These are phyloP conservation scores for Hydropsyche betteni DNA, from an alignment of 2,888 invertebrate species.

Conservation along the genomic window DNA sequence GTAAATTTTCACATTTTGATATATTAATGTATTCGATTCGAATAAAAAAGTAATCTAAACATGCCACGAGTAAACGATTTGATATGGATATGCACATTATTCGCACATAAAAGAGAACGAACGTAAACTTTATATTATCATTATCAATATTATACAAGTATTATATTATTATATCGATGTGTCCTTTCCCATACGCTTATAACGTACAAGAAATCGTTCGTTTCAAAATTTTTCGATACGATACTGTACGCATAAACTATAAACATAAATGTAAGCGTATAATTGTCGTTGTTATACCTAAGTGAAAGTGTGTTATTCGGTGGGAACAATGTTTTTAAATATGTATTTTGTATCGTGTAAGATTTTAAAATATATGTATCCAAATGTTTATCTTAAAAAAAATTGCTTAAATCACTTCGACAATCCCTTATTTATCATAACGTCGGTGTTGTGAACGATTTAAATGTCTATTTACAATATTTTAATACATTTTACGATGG, in stretches of 20 bases:
- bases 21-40: neutral
- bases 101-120: slow-evolving; percentile 7
- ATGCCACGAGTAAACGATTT: too few species aligned
- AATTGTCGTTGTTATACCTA: slow-evolving; percentile 39
- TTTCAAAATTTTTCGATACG: neutral
- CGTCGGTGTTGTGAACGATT: slow-evolving; percentile 40
- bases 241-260: neutral
- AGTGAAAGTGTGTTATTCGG: slow-evolving; percentile 41
- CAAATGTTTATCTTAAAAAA: slow-evolving; percentile 10
- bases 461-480: slow-evolving; percentile 20
- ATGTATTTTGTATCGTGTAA: slow-evolving; percentile 15
- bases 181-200: slow-evolving; percentile 29
- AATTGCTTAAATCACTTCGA: slow-evolving; percentile 23
- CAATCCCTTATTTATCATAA: slow-evolving; percentile 35
- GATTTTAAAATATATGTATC: slow-evolving; percentile 25
- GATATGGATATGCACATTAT: neutral
- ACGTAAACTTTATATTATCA: neutral
- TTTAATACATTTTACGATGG: slow-evolving; percentile 33
- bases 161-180: slow-evolving; percentile 8
- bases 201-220: slow-evolving; percentile 12
- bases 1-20: too few species aligned
- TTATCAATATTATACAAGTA: neutral
- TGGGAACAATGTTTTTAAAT: slow-evolving; percentile 35
- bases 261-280: slow-evolving; percentile 39
- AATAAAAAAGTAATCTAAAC: neutral